Evolutionary conservation across 1,140 invertebrate genomes (phyloP), one percentile per base, ranked within the genome.

Genomic region (Drosophila insularis): DNA sequence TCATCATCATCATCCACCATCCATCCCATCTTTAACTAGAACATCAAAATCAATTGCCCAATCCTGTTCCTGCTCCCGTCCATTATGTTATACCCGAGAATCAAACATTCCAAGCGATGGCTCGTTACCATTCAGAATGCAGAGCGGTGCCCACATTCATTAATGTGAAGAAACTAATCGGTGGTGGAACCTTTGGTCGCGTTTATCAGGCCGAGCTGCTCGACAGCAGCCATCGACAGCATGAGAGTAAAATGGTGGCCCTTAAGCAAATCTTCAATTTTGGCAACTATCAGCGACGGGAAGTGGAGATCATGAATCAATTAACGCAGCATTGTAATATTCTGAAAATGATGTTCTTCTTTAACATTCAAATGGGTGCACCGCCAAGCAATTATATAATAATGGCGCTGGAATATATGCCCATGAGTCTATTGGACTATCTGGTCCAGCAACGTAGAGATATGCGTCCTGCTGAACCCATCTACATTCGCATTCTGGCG

Each of bases 401-500:
- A 4, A 39, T 84, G 50, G 32, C 71, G 10, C 61, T 85, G 76
- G 73, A 85, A 14, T 74, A 59, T 37, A 77, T 84, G 73, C 80
- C 80, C 0, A 85, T 85, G 81, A 65, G 60, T 1, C 35, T 84
- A 35, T 11, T 21, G 11, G 55, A 69, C 7, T 80, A 67, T 14
- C 63, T 82, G 0, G 11, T 11, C 0, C 10, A 40, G 4, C 32
- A 55, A 2, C 14, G 21, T 2, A 14, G 32, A 31, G 2, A 11
- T 11, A 6, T 4, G 13, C 21, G 23, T 5, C 8, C 27, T 1
- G 5, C 59, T n/a, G 35, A 58, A 0, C 0, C 54, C 3, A 19
- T 73, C 27, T 66, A 85, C 46, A 63, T 77, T 6, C 72, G 80
- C 39, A 68, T 84, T 7, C 46, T 84, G 0, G 66, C 80, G 97